Conservation (phyloP, 2,113 vertebrate species). For the Smithornis capensis region DNA sequence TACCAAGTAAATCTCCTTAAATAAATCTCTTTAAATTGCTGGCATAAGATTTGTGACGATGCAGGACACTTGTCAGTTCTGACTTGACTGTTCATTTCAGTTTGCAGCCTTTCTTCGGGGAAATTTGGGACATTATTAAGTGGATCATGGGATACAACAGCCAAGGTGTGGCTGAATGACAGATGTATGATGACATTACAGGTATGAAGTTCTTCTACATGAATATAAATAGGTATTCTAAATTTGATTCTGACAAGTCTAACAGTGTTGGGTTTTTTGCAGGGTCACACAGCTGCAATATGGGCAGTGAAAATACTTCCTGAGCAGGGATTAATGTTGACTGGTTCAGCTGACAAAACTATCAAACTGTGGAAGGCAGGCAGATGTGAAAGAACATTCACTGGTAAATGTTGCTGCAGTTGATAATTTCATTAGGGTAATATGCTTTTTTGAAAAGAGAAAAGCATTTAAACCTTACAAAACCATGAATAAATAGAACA, state of each 20-base stretch:
- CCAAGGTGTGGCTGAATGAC: slow-evolving; percentile 96
- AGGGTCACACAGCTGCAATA: slow-evolving; percentile 94
- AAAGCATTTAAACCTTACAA: neutral
- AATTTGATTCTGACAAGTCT: neutral
- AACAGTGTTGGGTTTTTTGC: neutral
- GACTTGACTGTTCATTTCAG: slow-evolving; percentile 67
- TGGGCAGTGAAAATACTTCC: slow-evolving; percentile 95
- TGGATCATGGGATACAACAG: slow-evolving; percentile 96
- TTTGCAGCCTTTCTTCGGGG: slow-evolving; percentile 93
- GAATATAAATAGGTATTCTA: neutral
- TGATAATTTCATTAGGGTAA: neutral
- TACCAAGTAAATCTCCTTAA: neutral
- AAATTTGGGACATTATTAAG: slow-evolving; percentile 96
- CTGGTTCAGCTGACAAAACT: slow-evolving; percentile 95
- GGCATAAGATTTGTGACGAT: neutral
- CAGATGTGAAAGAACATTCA: slow-evolving; percentile 90
- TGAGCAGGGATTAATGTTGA: slow-evolving; percentile 95
- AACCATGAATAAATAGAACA: neutral
- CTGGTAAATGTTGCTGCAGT: slow-evolving; percentile 74
- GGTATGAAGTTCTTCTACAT: slow-evolving; percentile 72
- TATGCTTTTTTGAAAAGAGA: neutral
- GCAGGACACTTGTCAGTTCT: neutral
- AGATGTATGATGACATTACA: slow-evolving; percentile 98
- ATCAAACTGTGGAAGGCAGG: slow-evolving; percentile 98
- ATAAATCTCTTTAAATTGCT: neutral